Base-by-base conservation (phyloP, 2,888 invertebrate species). In the Litoditis marina region DNA sequence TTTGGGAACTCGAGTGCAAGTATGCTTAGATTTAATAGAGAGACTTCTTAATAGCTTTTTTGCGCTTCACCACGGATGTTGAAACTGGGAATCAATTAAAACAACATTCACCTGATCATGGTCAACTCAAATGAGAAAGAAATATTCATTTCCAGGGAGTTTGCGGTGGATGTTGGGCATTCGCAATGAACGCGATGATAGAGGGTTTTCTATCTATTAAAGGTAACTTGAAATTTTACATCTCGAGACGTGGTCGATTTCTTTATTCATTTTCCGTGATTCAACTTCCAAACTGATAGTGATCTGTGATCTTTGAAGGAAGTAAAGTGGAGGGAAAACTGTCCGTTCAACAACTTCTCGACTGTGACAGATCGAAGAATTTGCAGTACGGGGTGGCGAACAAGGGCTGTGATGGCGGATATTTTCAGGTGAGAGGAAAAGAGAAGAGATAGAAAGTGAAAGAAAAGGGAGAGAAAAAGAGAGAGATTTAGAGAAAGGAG, bases 91-190 rank as follows among this genome's bases (percentile, higher is more conserved):
- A n/a, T n/a, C n/a, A n/a, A n/a, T n/a, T n/a, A n/a, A n/a, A n/a
- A n/a, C n/a, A n/a, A n/a, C n/a, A n/a, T n/a, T n/a, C n/a, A n/a
- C n/a, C n/a, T n/a, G n/a, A n/a, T 44, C 5, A 25, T 4, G 11
- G n/a, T 19, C n/a, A n/a, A 13, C 27, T 8, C 34, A 11, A n/a
- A 3, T 32, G 6, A 0, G 25, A 30, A 28, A 5, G 28, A 3
- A 28, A 13, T 53, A 8, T 32, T n/a, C n/a, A 11, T 5, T 30
- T 55, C 25, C 25, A 61, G 61, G 88, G 87, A 25, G 87, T 88
- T 85, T 90, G 94, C 82, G 93, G 91, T 0, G 88, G 93, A 0
- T 94, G 94, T 4, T 95, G 94, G 94, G 94, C 92, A 0, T 88
- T 94, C 32, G 90, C 92, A 0, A 68, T 73, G 68, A 55, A 63